Base-by-base conservation (phyloP, 2,113 vertebrate genomes). In the Corythoichthys haematopterus region DNA sequence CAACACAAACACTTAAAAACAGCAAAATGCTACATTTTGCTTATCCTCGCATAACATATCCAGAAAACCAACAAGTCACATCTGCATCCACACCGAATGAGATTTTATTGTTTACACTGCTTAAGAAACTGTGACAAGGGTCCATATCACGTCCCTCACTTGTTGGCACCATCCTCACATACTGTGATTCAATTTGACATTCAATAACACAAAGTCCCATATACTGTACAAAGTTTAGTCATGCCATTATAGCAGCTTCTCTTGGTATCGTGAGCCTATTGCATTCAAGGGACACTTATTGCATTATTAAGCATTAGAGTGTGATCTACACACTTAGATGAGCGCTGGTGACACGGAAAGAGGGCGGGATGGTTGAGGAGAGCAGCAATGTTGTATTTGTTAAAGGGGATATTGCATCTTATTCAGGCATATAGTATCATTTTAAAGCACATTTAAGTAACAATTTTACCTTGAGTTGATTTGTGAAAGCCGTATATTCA, bases 341-440 rank as follows among this genome's bases (percentile, higher is more conserved):
- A 28, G 20, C 20, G 20, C 20, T 28, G 20, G 36, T 59, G 16
- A 60, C 38, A 59, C 37, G 53, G 7, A 64, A 15, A 15, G 16
- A 12, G 3, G 45, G 51, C 61, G 43, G 35, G 43, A 14, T 12
- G 36, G 28, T 57, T n/a, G 50, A 2, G 12, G 15, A 61, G 9
- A 7, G 28, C 3, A 11, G 58, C 0, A 3, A 45, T 78, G 63
- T 11, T 11, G 36, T 69, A 45, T 77, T 82, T 59, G 77, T 81
- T 77, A 87, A 75, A 80, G 87, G 20, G 20, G 20, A 28, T 28
- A 28, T 28, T 28, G 20, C 20, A 28, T 28, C 20, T 28, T 28
- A 28, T 28, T 28, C 20, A 28, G 20, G 20, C 20, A 28, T 28
- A 28, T 28, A 28, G 20, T 28, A 28, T 28, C 20, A 28, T 28